Conservation (phyloP, 2,113 vertebrate species). For the Tachuris rubrigastra region DNA sequence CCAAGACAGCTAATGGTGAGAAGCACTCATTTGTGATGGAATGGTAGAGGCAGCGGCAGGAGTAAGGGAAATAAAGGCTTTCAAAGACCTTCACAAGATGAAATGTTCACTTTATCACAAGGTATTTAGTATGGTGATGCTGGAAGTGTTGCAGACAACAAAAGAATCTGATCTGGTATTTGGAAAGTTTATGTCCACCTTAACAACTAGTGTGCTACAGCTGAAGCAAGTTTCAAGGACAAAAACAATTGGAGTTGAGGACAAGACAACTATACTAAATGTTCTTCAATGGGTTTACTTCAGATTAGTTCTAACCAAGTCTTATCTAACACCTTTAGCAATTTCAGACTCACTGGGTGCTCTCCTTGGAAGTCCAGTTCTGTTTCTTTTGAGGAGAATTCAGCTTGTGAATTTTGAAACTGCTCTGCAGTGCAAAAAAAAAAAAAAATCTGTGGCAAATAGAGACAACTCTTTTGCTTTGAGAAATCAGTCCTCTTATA, state of each 20-base stretch:
- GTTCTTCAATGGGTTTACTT: neutral
- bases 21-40: neutral
- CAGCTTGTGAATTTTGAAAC: neutral
- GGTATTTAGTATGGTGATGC: neutral
- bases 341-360: neutral
- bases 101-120: neutral
- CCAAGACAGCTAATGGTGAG: neutral
- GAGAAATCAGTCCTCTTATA: neutral
- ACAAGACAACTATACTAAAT: neutral
- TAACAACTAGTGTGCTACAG: neutral
- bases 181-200: neutral
- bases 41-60: neutral
- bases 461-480: neutral
- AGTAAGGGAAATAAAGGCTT: neutral
- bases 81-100: neutral
- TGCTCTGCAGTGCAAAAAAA: neutral
- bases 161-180: neutral
- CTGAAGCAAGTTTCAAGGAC: neutral
- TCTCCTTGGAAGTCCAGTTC: neutral
- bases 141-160: neutral
- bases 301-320: neutral
- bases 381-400: neutral
- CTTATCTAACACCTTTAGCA: neutral
- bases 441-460: neutral
- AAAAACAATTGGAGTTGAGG: neutral